Evolutionary conservation across 92 coral and sea anemone species (phyloP).

Genomic region (Phenganax stokvisi): DNA sequence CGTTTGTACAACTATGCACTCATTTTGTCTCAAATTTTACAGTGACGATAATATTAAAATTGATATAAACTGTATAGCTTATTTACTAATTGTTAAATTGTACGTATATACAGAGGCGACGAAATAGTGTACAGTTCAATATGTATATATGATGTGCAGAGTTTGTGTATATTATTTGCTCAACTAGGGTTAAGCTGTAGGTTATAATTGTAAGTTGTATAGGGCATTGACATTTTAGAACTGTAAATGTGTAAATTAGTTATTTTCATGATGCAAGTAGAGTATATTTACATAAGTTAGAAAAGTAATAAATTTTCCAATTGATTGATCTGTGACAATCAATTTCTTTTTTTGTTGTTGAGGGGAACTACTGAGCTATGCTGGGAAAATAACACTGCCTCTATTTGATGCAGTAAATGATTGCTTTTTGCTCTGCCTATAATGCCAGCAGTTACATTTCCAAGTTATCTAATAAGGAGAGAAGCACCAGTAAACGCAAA

Average conservation of each 20-base stretch:
- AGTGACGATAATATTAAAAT: neutral
- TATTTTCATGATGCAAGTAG: constrained; percentile 29
- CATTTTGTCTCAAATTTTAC: neutral
- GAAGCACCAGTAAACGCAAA: too few relatives aligned
- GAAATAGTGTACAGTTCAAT: constrained; percentile 2
- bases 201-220: neutral
- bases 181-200: neutral
- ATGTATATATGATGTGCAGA: constrained; percentile 8
- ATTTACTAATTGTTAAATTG: neutral
- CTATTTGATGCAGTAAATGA: too few relatives aligned
- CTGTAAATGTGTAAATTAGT: constrained; percentile 14
- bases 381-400: too few relatives aligned
- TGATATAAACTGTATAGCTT: neutral
- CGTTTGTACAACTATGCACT: neutral
- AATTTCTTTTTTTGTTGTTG: neutral
- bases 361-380: too few relatives aligned
- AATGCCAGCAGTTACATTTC: too few relatives aligned
- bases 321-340: neutral
- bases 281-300: constrained; percentile 25
- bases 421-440: too few relatives aligned
- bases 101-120: neutral
- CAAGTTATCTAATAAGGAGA: too few relatives aligned
- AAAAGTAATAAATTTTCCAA: constrained; percentile 12
- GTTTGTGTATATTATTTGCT: neutral
- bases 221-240: constrained; percentile 7